phyloP scores from a whole-genome alignment of 2,888 invertebrate species.

The Eristalis intricaria region DNA sequence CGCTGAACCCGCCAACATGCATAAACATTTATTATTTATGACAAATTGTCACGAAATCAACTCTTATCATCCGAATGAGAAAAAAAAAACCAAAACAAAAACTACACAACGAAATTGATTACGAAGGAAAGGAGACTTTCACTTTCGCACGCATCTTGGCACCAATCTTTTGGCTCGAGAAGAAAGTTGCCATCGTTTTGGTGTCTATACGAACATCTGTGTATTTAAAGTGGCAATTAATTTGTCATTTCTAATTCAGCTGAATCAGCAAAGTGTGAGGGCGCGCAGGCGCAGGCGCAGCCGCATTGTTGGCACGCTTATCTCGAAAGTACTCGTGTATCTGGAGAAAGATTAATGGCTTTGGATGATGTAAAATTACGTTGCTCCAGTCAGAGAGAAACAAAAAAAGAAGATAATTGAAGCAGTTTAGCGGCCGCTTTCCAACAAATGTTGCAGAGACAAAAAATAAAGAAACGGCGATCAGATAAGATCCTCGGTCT shows the following conservation, averaged over 20 bases:
- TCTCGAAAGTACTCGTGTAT: background rate
- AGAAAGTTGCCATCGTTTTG: conserved; percentile 31
- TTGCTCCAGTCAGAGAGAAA: background rate
- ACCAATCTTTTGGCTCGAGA: conserved; percentile 1
- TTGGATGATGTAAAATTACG: background rate
- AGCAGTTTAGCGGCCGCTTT: background rate
- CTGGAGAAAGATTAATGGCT: background rate
- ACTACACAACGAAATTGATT: background rate
- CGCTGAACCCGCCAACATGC: background rate
- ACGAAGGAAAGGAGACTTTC: conserved; percentile 32
- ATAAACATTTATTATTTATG: background rate
- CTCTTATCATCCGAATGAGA: conserved; percentile 2
- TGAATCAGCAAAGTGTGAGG: background rate
- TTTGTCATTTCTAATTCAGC: conserved; percentile 29
- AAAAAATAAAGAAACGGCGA: background rate
- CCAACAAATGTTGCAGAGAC: background rate
- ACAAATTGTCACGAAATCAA: conserved; percentile 20
- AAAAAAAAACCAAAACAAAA: background rate
- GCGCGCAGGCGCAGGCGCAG: no score
- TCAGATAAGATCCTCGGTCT: background rate
- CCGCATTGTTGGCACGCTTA: background rate
- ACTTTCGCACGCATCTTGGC: conserved; percentile 59
- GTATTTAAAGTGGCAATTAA: conserved; percentile 27
- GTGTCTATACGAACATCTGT: background rate
- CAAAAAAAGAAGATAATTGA: background rate